Conservation (phyloP, 2,113 vertebrate species). For the Alethe castanea region DNA sequence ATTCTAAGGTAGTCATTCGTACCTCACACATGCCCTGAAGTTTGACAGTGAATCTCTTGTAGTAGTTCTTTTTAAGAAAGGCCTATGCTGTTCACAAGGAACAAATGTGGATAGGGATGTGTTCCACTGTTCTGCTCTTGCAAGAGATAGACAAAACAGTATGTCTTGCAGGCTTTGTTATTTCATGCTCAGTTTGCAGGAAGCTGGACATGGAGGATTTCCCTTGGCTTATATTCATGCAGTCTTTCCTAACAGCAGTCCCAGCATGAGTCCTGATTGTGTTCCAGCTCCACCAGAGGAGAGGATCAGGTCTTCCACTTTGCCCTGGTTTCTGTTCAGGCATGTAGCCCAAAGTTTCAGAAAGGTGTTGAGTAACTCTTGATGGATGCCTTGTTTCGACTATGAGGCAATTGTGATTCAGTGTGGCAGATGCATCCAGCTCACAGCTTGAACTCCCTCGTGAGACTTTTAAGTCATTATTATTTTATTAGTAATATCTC, state of each 20-base stretch:
- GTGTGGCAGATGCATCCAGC: background rate
- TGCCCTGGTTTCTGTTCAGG: background rate
- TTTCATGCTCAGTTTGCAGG: background rate
- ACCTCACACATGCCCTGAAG: background rate
- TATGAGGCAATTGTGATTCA: background rate
- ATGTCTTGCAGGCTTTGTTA: background rate
- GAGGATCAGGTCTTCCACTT: background rate
- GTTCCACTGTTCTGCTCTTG: background rate
- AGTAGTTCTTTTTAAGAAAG: background rate
- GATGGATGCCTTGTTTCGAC: background rate
- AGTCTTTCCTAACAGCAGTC: background rate
- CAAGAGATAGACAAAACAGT: background rate
- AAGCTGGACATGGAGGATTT: background rate
- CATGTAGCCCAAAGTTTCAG: background rate
- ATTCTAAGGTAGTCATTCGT: background rate
- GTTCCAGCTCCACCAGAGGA: background rate
- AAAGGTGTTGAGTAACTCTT: slow-evolving; percentile 14
- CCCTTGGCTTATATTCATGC: background rate
- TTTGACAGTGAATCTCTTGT: background rate
- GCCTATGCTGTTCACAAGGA: background rate
- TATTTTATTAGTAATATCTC: background rate
- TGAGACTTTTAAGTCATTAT: background rate
- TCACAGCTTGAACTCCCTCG: background rate
- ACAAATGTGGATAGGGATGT: background rate
- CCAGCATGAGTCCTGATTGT: background rate